phyloP scores from a whole-genome alignment of 1,140 invertebrate species.

The Danaus plexippus region DNA sequence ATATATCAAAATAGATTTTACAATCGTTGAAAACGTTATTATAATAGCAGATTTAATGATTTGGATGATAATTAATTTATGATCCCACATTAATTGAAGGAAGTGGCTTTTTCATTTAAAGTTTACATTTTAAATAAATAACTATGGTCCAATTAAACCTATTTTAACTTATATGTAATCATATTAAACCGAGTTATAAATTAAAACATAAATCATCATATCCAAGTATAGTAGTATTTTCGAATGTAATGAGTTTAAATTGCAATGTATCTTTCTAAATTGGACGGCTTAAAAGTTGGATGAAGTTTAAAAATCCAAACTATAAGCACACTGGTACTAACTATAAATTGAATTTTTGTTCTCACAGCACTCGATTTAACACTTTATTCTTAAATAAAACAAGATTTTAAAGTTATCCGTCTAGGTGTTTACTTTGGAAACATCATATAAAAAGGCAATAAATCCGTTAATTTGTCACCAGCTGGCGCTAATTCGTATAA shows the following conservation, averaged over 20 bases:
- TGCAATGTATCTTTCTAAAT: too few relatives aligned
- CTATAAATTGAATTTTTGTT: not conserved
- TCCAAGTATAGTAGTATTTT: too few relatives aligned
- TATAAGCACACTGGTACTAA: not conserved
- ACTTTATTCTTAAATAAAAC: too few relatives aligned
- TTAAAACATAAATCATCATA: too few relatives aligned
- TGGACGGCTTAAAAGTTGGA: too few relatives aligned
- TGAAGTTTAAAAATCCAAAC: not conserved
- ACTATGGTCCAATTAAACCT: too few relatives aligned
- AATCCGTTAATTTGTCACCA: conserved; percentile 50
- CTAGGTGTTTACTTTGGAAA: conserved; percentile 10
- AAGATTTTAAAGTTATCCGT: too few relatives aligned
- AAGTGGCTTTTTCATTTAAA: too few relatives aligned
- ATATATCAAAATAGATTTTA: conserved; percentile 42
- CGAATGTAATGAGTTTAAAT: too few relatives aligned
- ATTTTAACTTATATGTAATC: too few relatives aligned
- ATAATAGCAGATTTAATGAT: conserved; percentile 20
- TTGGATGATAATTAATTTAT: conserved; percentile 26
- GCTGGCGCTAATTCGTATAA: conserved; percentile 43
- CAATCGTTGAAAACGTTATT: conserved; percentile 12
- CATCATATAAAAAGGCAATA: conserved; percentile 34
- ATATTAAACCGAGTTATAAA: too few relatives aligned
- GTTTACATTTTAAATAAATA: not conserved
- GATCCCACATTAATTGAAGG: not conserved
- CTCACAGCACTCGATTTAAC: not conserved